Percentiles rank a stretch among this genome's conserved stretches.
These are phyloP conservation scores for Cuculus canorus DNA, from an alignment of 2,797 vertebrate species.

Conservation along the genomic window DNA sequence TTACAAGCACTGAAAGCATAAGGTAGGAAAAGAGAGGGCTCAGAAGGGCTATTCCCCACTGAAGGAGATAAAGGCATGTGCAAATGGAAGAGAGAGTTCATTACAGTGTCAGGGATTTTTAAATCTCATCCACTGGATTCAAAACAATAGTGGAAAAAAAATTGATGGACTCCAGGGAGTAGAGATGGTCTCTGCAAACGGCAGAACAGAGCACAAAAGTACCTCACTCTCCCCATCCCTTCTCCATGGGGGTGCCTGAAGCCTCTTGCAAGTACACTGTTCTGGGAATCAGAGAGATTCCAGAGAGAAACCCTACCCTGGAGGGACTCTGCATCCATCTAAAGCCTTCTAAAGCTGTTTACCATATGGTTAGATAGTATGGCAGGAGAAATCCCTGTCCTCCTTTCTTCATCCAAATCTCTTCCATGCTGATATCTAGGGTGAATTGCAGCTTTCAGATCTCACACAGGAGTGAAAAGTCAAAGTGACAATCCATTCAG, in stretches of 20 bases:
- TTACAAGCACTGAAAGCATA: not conserved
- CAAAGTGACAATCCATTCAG: rapidly evolving
- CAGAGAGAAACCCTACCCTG: not conserved
- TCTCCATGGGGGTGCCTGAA: not conserved
- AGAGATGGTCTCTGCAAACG: not conserved
- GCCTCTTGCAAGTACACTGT: not conserved
- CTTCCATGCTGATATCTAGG: not conserved
- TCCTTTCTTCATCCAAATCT: not conserved
- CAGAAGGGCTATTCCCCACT: not conserved
- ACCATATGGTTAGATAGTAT: not conserved
- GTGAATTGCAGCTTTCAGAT: not conserved
- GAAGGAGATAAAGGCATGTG: slow-evolving; percentile 1
- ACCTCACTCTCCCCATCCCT: not conserved
- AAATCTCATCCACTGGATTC: not conserved
- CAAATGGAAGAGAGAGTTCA: not conserved
- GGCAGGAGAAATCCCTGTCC: not conserved
- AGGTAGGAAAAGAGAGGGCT: not conserved
- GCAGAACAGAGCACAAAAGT: not conserved
- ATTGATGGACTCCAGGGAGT: not conserved
- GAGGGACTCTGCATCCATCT: not conserved
- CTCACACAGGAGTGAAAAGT: not conserved
- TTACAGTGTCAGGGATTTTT: not conserved
- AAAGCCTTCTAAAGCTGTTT: not conserved
- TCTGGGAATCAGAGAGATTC: not conserved
- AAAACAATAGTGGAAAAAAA: not conserved